Percentiles rank a stretch among this genome's conserved stretches.
Conservation (phyloP, 2,888 invertebrate genomes). For the Eudasyphora cyanicolor region DNA sequence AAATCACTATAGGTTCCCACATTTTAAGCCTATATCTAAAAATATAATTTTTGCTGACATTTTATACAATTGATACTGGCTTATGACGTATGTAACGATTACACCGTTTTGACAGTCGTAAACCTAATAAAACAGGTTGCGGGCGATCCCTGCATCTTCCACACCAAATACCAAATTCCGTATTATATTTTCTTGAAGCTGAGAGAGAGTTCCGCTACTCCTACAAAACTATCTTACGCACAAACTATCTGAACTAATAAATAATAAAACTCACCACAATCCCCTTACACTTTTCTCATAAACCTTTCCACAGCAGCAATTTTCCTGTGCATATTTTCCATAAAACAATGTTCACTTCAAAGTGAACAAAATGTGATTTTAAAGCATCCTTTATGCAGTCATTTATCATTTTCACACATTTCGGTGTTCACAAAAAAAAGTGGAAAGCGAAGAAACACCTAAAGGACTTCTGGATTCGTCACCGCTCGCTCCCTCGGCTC, state of each 20-base stretch:
- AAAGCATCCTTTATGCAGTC: conserved; percentile 9
- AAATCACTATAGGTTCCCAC: too few species aligned
- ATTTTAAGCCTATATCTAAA: too few species aligned
- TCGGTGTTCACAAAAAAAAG: not conserved
- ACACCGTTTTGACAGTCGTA: too few species aligned
- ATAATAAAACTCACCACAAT: not conserved
- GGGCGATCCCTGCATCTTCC: too few species aligned
- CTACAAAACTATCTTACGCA: too few species aligned
- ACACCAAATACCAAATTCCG: too few species aligned
- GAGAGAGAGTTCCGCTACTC: too few species aligned
- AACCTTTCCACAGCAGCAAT: not conserved
- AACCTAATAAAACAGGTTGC: too few species aligned
- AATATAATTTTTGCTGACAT: too few species aligned
- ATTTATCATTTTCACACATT: conserved; percentile 56
- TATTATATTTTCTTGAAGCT: too few species aligned
- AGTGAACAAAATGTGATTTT: not conserved
- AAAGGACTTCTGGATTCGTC: conserved; percentile 7
- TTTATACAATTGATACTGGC: too few species aligned
- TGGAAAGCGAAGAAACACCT: conserved; percentile 41
- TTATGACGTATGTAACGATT: too few species aligned
- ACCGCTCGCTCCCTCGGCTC: not conserved
- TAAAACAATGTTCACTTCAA: not conserved
- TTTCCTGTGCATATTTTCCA: not conserved
- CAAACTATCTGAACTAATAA: not conserved
- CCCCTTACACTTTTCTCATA: not conserved